Base-by-base conservation (phyloP, 2,797 vertebrate genomes). In the Crax fasciolata region DNA sequence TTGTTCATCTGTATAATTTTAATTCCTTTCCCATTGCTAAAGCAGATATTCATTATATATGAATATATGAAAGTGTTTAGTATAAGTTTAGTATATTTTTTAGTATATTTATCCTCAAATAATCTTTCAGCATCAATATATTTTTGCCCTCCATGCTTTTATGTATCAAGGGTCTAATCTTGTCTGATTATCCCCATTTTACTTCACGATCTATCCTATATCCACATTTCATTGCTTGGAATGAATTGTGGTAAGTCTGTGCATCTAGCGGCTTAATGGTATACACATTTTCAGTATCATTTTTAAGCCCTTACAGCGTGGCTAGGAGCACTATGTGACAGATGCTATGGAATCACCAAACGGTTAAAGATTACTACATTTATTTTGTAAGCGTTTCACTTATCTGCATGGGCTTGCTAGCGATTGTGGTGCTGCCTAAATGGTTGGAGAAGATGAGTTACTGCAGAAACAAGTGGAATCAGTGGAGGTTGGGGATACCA, bases 251-350 rank as follows among this genome's bases (percentile, higher is more conserved):
- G 32, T 67, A 91, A 89, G 87, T 84, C 76, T 65, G 43, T 55
- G 49, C 67, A 81, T 84, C 43, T 55, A 75, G 46, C 28, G 30
- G 62, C 66, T 93, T 91, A 48, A 66, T 72, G 66, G 75, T 73
- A 84, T 88, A 89, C 62, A 75, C 9, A 38, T 72, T 84, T 72
- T 65, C 59, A 76, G 10, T 55, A 73, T 54, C 76, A 88, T 91
- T 94, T 96, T 95, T 86, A 91, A 91, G 71, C 51, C 81, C 81
- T 75, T 78, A 39, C 21, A 81, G 44, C 10, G 27, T 76, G 76
- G 87, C 75, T 87, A 68, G 65, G 32, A 75, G 84, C 81, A 85
- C 21, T 63, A 32, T 1, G 5, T 65, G 89, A 84, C 84, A 94
- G 78, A 87, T 87, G 89, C 68, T 83, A 9, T 58, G 61, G 84